phyloP scores from a whole-genome alignment of 2,888 invertebrate genomes.

The Philopedon plagiatum region DNA sequence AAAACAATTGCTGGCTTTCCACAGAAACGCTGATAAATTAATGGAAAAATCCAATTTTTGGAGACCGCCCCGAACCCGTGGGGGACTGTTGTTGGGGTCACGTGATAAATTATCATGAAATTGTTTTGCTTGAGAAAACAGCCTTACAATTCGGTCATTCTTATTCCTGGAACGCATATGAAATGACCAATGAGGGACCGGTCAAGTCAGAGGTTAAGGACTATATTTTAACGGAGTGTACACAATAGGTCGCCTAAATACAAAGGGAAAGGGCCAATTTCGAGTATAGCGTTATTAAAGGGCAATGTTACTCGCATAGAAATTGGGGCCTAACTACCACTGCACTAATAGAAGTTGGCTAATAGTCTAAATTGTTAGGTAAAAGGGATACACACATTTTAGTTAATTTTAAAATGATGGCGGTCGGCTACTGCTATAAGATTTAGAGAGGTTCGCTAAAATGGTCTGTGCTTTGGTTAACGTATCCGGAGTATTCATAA shows the following conservation, averaged over 20 bases:
- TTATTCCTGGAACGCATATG: constrained; percentile 38
- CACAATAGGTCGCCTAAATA: constrained; percentile 27
- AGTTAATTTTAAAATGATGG: not conserved
- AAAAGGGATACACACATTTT: not conserved
- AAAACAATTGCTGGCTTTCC: constrained; percentile 28
- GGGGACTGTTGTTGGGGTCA: constrained; percentile 18
- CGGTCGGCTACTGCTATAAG: no score
- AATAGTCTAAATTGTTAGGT: constrained; percentile 23
- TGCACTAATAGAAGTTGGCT: constrained; percentile 38
- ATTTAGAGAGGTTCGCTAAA: no score
- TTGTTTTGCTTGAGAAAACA: constrained; percentile 44
- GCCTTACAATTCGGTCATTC: constrained; percentile 34
- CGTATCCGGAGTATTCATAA: no score
- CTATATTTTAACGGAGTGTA: constrained; percentile 40
- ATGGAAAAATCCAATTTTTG: constrained; percentile 41
- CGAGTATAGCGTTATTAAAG: constrained; percentile 35
- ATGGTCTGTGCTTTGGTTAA: no score
- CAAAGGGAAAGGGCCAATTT: constrained; percentile 39
- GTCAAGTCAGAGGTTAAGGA: constrained; percentile 29
- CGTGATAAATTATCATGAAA: constrained; percentile 43
- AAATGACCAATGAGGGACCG: constrained; percentile 37
- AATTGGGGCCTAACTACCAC: constrained; percentile 23
- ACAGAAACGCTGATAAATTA: constrained; percentile 28
- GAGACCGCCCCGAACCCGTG: constrained; percentile 8
- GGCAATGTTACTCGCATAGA: constrained; percentile 28